Evolutionary conservation across 2,888 invertebrate genomes (phyloP).

Genomic region (Pogonocherus hispidulus): DNA sequence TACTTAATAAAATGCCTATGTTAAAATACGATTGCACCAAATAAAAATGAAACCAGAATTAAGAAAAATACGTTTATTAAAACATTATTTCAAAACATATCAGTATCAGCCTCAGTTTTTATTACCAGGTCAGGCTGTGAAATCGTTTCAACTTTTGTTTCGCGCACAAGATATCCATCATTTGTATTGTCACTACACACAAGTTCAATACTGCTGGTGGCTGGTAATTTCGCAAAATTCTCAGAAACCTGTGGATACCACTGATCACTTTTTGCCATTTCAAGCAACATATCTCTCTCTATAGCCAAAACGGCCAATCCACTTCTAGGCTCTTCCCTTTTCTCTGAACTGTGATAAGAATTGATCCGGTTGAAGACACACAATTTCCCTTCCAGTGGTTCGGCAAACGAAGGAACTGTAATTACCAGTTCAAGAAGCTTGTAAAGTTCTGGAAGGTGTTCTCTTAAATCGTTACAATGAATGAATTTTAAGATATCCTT

Average conservation of each 20-base stretch:
- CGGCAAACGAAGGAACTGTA: slow-evolving; percentile 23
- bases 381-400: slow-evolving; percentile 21
- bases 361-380: slow-evolving; percentile 32
- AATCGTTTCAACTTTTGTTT: slow-evolving; percentile 25
- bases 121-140: slow-evolving; percentile 26
- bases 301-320: slow-evolving; percentile 27
- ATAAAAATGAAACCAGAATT: no score
- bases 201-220: slow-evolving; percentile 36
- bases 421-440: slow-evolving; percentile 31
- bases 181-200: slow-evolving; percentile 26
- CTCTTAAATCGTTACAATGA: slow-evolving; percentile 22
- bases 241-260: slow-evolving; percentile 35
- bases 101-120: slow-evolving; percentile 24
- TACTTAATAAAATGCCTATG: no score
- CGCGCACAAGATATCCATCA: background rate
- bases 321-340: slow-evolving; percentile 31
- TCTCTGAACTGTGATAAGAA: slow-evolving; percentile 20
- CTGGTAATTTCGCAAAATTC: slow-evolving; percentile 31
- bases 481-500: slow-evolving; percentile 33
- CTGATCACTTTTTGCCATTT: slow-evolving; percentile 22
- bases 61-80: no score
- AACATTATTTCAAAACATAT: no score
- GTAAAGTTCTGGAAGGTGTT: slow-evolving; percentile 29
- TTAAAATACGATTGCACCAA: no score
- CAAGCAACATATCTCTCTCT: slow-evolving; percentile 30